Evolutionary conservation across 2,113 vertebrate genomes (phyloP), one percentile per base, ranked within the genome.

Genomic region (Scatophagus argus): DNA sequence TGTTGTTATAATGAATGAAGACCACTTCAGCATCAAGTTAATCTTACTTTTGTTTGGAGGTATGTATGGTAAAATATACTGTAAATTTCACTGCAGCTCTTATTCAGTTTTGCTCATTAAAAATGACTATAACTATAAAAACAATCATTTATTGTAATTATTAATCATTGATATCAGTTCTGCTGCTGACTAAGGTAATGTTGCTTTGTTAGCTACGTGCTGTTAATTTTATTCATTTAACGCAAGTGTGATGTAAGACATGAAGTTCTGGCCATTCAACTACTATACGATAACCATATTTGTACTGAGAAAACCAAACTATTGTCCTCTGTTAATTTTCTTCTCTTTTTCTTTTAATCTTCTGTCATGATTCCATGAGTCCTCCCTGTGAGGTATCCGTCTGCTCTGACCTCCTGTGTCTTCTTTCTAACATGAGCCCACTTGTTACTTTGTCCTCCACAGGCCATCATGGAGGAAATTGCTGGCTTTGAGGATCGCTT

Each of bases 391-490:
- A 54, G 39, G 23, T 38, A 38, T 74, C 62, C 66, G 32, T 66
- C 64, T 69, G 29, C 62, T 72, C 7, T 59, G 60, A 79, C 75
- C 44, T 54, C 66, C 59, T n/a, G 10, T 67, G 52, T 79, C 55
- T 62, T 56, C 71, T 71, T 47, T 47, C 31, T 39, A 43, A 79
- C 62, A 68, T 73, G 31, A 71, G 72, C 25, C 34, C 31, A 46
- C 66, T 36, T 76, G 64, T 66, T 41, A 52, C 72, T 77, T 77
- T 88, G 65, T 75, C 69, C 78, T 69, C 89, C 56, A 16, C 89
- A 99, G 98, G 97, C 98, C 79, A 96, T 97, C 79, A 99, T 99
- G 98, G 98, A 99, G 93, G 98, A 99, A 93, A 96, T 99, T 68
- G 95, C 96, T 9, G 95, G 96, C 38, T 99, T 99, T 91, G 97